Evolutionary conservation across 2,113 vertebrate genomes (phyloP).

Genomic region (Zosterops pallidus): DNA sequence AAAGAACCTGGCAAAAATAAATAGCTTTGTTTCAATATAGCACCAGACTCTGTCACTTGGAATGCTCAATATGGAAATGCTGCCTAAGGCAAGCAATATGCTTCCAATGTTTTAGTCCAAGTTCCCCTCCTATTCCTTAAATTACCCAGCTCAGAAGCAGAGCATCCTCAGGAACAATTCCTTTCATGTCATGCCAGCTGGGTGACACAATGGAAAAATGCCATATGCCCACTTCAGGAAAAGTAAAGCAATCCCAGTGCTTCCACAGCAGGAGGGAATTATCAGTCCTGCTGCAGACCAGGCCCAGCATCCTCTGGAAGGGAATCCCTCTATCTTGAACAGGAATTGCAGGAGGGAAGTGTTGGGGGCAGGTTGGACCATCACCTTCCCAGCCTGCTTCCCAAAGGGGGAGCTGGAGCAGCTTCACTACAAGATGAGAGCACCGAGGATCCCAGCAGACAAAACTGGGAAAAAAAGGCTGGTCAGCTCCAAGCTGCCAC

Average conservation of each 20-base stretch:
- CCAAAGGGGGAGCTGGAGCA: not conserved
- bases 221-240: conserved; percentile 46
- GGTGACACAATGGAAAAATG: conserved; percentile 61
- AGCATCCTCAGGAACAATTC: conserved; percentile 39
- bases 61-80: conserved; percentile 29
- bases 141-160: conserved; percentile 33
- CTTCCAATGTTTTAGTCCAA: conserved; percentile 39
- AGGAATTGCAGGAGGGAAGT: not conserved
- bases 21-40: conserved; percentile 1
- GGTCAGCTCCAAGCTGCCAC: not conserved
- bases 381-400: not conserved
- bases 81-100: conserved; percentile 50
- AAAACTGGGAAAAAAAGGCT: not conserved
- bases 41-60: not conserved
- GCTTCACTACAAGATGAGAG: not conserved
- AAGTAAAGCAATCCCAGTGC: not conserved
- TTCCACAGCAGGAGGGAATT: conserved; percentile 52
- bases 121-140: conserved; percentile 27
- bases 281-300: not conserved
- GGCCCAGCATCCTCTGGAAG: not conserved
- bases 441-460: not conserved
- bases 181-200: conserved; percentile 60
- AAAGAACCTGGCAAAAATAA: not conserved
- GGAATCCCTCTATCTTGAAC: rapidly evolving
- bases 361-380: not conserved